Evolutionary conservation across 2,113 vertebrate species (phyloP).

Genomic region (Prunella himalayana): DNA sequence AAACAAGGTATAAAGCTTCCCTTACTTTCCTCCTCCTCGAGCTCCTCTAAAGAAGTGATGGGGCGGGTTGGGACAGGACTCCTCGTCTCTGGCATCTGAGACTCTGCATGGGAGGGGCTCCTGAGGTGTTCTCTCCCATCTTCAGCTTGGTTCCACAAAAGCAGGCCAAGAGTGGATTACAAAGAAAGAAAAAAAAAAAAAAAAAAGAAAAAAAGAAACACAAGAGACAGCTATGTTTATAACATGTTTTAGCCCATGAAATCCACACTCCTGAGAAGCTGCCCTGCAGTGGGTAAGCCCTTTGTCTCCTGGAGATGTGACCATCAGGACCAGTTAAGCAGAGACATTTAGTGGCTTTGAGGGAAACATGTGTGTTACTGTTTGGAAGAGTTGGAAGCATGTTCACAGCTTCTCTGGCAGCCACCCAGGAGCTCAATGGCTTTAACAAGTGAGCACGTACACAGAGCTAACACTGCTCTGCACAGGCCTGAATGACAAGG

Average conservation of each 20-base stretch:
- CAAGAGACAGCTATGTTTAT: neutral
- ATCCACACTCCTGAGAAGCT: neutral
- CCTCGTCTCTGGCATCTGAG: constrained; percentile 58
- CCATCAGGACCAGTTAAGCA: neutral
- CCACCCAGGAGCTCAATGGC: neutral
- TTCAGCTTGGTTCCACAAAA: constrained; percentile 69
- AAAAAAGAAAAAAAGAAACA: neutral
- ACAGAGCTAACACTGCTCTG: neutral
- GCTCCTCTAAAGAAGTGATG: constrained; percentile 73
- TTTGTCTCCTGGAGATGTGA: neutral
- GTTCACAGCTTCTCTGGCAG: neutral
- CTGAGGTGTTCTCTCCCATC: constrained; percentile 68
- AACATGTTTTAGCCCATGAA: neutral
- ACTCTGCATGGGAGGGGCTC: constrained; percentile 40
- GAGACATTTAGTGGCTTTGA: neutral
- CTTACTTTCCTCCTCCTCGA: constrained; percentile 91
- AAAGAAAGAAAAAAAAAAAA: neutral
- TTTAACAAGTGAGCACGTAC: neutral
- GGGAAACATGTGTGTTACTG: neutral
- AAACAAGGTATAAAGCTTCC: neutral
- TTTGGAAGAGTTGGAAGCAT: rapidly evolving
- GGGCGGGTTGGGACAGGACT: constrained; percentile 7
- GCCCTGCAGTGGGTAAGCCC: neutral
- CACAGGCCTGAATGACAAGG: neutral
- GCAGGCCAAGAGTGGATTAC: neutral